Evolutionary conservation across 2,797 vertebrate genomes (phyloP).

Genomic region (Phalloptychus januarius): DNA sequence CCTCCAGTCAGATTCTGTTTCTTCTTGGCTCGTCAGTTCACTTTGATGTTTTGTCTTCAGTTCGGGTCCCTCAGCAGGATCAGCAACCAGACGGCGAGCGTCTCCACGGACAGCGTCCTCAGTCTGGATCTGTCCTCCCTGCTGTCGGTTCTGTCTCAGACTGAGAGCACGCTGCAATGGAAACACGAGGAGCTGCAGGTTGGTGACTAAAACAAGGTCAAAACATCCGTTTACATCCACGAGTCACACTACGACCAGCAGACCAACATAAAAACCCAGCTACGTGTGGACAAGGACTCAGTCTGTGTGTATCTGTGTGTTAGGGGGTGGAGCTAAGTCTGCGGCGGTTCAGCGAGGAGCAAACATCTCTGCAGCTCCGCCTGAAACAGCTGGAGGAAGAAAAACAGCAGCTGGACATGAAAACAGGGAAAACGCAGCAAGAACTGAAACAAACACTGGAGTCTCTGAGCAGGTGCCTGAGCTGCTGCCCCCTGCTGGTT

Average conservation of each 20-base stretch:
- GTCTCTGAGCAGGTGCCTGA: constrained; percentile 57
- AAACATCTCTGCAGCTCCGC: constrained; percentile 31
- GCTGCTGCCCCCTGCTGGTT: background rate
- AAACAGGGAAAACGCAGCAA: constrained; percentile 36
- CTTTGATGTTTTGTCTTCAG: constrained; percentile 51
- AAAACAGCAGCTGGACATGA: constrained; percentile 43
- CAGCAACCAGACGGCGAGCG: constrained; percentile 15
- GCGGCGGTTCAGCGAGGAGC: constrained; percentile 47
- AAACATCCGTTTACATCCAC: background rate
- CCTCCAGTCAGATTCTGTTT: background rate
- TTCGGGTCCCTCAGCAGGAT: constrained; percentile 57
- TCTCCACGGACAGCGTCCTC: constrained; percentile 36
- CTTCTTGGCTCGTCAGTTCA: background rate
- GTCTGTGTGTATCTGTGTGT: constrained; percentile 1
- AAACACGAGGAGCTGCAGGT: constrained; percentile 76
- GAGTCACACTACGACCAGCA: no score
- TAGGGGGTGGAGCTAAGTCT: constrained; percentile 58
- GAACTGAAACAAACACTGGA: constrained; percentile 57
- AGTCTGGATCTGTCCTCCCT: constrained; percentile 61
- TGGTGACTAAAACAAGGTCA: background rate
- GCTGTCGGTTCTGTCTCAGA: constrained; percentile 70
- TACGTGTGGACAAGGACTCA: background rate
- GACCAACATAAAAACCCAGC: no score
- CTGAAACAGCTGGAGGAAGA: constrained; percentile 61
- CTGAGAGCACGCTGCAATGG: constrained; percentile 73